Evolutionary conservation across 1,140 invertebrate genomes (phyloP).

Genomic region (Idris sp.): DNA sequence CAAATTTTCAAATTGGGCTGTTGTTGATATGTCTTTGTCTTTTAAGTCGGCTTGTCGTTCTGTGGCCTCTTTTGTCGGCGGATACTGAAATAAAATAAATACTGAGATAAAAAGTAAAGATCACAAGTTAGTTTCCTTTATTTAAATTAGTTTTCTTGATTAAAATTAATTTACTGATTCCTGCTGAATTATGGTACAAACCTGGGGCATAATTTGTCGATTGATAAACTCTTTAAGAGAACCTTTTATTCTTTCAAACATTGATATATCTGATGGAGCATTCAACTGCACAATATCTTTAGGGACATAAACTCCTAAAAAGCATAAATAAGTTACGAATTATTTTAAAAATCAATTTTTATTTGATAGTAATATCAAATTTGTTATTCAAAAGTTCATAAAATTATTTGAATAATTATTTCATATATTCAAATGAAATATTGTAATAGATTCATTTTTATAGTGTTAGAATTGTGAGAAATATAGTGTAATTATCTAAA

Average conservation of each 20-base stretch:
- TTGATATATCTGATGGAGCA: constrained; percentile 72
- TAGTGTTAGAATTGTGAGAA: no score
- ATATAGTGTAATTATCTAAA: no score
- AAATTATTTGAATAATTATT: no score
- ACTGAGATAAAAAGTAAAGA: constrained; percentile 3
- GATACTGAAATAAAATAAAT: constrained; percentile 40
- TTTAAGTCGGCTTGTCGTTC: constrained; percentile 21
- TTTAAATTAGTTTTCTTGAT: no score
- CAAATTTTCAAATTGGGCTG: constrained; percentile 40
- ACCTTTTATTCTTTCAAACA: constrained; percentile 75
- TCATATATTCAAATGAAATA: no score
- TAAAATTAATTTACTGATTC: no score
- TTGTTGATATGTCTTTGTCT: constrained; percentile 14
- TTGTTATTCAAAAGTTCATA: no score
- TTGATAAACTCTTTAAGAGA: constrained; percentile 74
- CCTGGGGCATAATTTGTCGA: constrained; percentile 69
- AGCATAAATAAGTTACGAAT: constrained; percentile 5
- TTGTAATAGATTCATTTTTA: no score
- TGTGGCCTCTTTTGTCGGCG: constrained; percentile 44
- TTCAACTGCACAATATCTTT: constrained; percentile 72
- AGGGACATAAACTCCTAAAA: constrained; percentile 66
- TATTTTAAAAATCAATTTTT: no score
- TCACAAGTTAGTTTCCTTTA: no score
- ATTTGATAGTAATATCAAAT: no score
- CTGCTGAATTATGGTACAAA: constrained; percentile 47